phyloP scores from a whole-genome alignment of 2,888 invertebrate species.

The Oscheius onirici region DNA sequence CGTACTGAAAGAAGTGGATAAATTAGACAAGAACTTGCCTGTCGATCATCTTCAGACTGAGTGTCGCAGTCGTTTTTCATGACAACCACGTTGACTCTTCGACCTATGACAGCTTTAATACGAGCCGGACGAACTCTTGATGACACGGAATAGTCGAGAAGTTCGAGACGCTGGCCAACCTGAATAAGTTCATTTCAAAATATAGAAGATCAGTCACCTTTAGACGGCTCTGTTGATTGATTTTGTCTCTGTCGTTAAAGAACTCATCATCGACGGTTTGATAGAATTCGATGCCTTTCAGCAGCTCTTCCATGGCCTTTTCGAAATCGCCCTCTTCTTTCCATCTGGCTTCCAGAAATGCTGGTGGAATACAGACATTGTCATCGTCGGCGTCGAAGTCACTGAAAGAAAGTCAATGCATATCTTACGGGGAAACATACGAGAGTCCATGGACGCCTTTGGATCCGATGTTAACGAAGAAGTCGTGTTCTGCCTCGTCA shows the following conservation, averaged over 20 bases:
- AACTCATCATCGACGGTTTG: not conserved
- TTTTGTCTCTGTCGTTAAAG: not conserved
- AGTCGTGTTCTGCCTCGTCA: conserved; percentile 86
- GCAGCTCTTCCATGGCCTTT: not conserved
- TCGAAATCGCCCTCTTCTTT: conserved; percentile 91
- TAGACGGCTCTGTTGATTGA: not conserved
- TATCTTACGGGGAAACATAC: not conserved
- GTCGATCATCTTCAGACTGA: conserved; percentile 35
- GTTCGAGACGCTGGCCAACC: conserved; percentile 55
- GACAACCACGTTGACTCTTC: conserved; percentile 45
- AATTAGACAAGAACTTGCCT: conserved; percentile 24
- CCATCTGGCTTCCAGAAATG: conserved; percentile 24
- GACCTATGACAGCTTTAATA: conserved; percentile 38
- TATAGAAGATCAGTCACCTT: not conserved
- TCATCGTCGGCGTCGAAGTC: not conserved
- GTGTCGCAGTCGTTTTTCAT: conserved; percentile 37
- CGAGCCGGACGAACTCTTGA: conserved; percentile 51
- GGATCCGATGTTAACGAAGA: conserved; percentile 94
- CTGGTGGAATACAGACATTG: conserved; percentile 1
- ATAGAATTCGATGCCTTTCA: not conserved
- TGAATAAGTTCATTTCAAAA: conserved; percentile 22
- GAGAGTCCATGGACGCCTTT: conserved; percentile 82
- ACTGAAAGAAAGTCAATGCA: no score
- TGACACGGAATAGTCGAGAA: conserved; percentile 49
- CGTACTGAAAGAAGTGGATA: conserved; percentile 26